Conservation (phyloP, 2,888 invertebrate genomes). For the Nymphalis urticae region DNA sequence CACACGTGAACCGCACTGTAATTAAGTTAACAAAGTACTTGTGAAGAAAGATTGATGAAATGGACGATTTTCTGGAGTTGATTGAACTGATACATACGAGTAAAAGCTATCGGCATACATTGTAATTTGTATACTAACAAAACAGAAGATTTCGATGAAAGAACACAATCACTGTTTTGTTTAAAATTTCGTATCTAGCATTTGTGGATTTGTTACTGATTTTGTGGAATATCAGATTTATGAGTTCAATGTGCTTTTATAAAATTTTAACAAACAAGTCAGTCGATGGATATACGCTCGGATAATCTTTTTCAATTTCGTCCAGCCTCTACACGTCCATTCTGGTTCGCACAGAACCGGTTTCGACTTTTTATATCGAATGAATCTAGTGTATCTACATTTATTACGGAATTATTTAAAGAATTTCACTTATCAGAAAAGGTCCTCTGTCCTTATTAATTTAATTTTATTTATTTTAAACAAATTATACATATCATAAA, state of each 20-base stretch:
- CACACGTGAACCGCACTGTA: slow-evolving; percentile 54
- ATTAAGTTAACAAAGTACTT: slow-evolving; percentile 55
- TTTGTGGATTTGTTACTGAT: too few relatives aligned
- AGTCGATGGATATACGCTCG: not conserved
- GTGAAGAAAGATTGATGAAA: slow-evolving; percentile 49
- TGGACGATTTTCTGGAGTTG: slow-evolving; percentile 35
- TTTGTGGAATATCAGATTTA: not conserved
- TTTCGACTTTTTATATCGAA: slow-evolving; percentile 13
- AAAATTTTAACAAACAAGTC: not conserved
- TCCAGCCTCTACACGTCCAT: slow-evolving; percentile 9
- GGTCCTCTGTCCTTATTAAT: too few relatives aligned
- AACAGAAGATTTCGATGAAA: not conserved
- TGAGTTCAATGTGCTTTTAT: not conserved
- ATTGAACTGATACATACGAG: slow-evolving; percentile 33
- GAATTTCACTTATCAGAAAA: not conserved
- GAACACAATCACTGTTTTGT: not conserved
- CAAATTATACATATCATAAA: too few relatives aligned
- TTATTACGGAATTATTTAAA: not conserved
- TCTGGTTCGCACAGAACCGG: slow-evolving; percentile 17
- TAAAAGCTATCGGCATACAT: too few relatives aligned
- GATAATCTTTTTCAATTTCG: slow-evolving; percentile 10
- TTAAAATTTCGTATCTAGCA: too few relatives aligned
- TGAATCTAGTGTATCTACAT: slow-evolving; percentile 1
- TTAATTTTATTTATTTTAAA: too few relatives aligned
- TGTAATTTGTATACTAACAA: slow-evolving; percentile 3